These are phyloP conservation scores for Ovis canadensis DNA, from an alignment of 2,113 vertebrate species.

Conservation along the genomic window DNA sequence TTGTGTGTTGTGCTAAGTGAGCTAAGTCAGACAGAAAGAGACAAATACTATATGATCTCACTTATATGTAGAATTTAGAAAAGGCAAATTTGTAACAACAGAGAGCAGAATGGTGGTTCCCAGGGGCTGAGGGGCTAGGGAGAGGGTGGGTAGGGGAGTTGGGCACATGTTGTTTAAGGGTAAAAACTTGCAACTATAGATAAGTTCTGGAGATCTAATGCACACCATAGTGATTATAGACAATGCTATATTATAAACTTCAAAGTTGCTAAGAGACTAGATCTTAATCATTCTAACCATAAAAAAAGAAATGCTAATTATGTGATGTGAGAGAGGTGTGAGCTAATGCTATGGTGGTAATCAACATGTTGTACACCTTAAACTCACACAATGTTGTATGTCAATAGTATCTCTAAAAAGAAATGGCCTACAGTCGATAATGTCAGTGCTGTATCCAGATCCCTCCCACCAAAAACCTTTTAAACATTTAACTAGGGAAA, in stretches of 20 bases:
- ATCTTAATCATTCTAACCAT: not conserved
- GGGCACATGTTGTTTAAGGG: not conserved
- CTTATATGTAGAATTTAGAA: not conserved
- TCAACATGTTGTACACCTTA: not conserved
- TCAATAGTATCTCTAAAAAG: not conserved
- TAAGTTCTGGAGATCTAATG: not conserved
- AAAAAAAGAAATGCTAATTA: not conserved
- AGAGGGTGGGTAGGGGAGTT: not conserved
- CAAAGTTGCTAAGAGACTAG: not conserved
- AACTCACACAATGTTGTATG: not conserved
- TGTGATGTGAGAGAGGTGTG: not conserved
- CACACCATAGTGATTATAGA: not conserved
- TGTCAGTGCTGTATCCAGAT: not conserved
- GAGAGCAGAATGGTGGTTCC: not conserved
- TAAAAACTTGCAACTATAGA: not conserved
- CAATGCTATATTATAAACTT: not conserved
- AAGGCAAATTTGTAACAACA: not conserved
- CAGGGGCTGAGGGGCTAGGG: not conserved
- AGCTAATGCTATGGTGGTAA: not conserved
- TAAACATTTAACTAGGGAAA: not conserved
- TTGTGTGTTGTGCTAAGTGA: not conserved
- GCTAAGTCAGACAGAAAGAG: not conserved
- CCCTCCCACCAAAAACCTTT: not conserved
- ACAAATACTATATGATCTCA: not conserved
- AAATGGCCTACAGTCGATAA: not conserved